A percentile compares a stretch with the other conserved stretches of the same genome.
Evolutionary conservation across 2,113 vertebrate genomes (phyloP).

Genomic region (Myxocyprinus asiaticus): DNA sequence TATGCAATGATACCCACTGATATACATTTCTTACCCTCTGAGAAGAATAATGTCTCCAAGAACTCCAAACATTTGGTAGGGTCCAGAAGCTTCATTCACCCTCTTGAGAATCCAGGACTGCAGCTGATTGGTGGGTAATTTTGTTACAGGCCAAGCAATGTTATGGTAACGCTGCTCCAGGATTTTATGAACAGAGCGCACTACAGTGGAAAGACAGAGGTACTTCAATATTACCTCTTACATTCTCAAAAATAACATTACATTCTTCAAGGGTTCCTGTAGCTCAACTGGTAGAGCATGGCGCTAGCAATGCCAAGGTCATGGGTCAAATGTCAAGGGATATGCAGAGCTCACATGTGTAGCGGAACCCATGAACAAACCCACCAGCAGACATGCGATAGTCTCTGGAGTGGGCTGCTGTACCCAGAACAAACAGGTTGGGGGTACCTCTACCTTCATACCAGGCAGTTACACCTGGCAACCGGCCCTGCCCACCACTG

Average conservation of each 20-base stretch:
- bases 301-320: too few relatives aligned
- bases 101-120: slow-evolving; percentile 84
- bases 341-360: slow-evolving; percentile 80
- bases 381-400: slow-evolving; percentile 92
- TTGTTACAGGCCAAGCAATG: slow-evolving; percentile 80
- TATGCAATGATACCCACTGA: background rate
- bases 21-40: slow-evolving; percentile 77
- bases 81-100: slow-evolving; percentile 89
- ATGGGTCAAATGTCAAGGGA: background rate
- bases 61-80: slow-evolving; percentile 94
- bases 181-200: slow-evolving; percentile 84
- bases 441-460: slow-evolving; percentile 84
- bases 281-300: too few relatives aligned
- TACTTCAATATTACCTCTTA: background rate
- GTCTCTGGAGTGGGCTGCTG: slow-evolving; percentile 90
- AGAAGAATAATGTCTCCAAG: slow-evolving; percentile 91
- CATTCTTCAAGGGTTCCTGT: too few relatives aligned
- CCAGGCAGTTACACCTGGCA: slow-evolving; percentile 85
- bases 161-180: slow-evolving; percentile 88
- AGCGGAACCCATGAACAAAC: slow-evolving; percentile 97
- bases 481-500: slow-evolving; percentile 79
- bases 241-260: background rate
- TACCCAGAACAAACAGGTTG: slow-evolving; percentile 88
- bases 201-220: slow-evolving; percentile 64
- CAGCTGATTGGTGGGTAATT: slow-evolving; percentile 81